These are phyloP conservation scores for Mastomys coucha DNA, from an alignment of 2,113 vertebrate genomes.

Conservation along the genomic window DNA sequence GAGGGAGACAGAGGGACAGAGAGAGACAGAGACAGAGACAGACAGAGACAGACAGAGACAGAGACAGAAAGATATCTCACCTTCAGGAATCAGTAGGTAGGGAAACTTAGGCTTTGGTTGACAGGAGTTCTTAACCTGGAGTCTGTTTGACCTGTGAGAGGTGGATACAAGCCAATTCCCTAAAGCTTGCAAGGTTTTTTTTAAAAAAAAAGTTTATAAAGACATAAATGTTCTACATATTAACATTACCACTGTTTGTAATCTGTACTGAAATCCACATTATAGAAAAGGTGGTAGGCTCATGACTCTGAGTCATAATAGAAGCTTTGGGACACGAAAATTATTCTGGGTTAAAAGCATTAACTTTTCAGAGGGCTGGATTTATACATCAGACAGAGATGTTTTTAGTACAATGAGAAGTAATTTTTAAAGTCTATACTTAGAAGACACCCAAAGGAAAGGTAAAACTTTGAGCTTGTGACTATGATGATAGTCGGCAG, in stretches of 20 bases:
- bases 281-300: background rate
- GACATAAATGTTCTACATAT: background rate
- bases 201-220: background rate
- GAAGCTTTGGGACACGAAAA: background rate
- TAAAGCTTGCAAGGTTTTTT: background rate
- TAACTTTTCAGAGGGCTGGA: background rate
- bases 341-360: background rate
- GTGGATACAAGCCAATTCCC: background rate
- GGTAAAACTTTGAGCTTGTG: background rate
- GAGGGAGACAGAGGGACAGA: accelerated
- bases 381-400: background rate
- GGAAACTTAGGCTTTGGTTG: background rate
- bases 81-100: too few species aligned
- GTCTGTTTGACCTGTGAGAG: background rate
- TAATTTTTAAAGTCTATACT: background rate
- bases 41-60: too few species aligned
- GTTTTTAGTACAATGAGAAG: background rate
- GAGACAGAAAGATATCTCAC: background rate
- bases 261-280: background rate
- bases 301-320: background rate
- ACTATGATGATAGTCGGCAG: background rate
- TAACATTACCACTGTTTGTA: background rate
- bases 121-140: background rate
- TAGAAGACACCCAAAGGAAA: background rate
- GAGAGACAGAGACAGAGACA: too few species aligned